Base-by-base conservation (phyloP, 2,113 vertebrate species). In the Cyphomyrus discorhynchus region DNA sequence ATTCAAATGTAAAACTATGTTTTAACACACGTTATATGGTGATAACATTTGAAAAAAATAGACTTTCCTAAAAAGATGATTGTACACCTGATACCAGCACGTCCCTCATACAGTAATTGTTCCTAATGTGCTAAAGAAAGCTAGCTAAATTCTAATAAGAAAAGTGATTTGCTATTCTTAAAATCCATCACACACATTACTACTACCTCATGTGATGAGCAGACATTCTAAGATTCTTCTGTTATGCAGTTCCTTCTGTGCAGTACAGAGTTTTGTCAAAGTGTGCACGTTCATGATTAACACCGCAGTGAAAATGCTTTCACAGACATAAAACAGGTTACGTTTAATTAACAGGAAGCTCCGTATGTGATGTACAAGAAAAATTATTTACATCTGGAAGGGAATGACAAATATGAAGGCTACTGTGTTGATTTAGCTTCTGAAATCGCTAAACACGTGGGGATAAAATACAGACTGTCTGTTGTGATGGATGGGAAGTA, bases 341-440 rank as follows among this genome's bases (percentile, higher is more conserved):
- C 62, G 2, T 70, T 70, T 70, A 31, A 70, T 70, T 70, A 70
- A 70, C 62, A 70, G 98, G 98, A 99, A 97, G 97, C 98, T 90
- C 98, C 98, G 42, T 99, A 99, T 94, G 98, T 99, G 94, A 99
- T 99, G 98, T 98, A 97, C 96, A 99, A 99, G 96, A 98, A 98
- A 97, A 98, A 98, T 94, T 96, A 97, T 96, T 97, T 98, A 93
- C 97, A 97, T 95, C 90, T 97, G 95, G 98, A 98, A 91, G 98
- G 98, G 94, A 99, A 99, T 96, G 98, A 99, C 90, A 97, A 97
- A 95, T 99, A 99, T 95, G 98, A 99, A 97, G 98, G 98, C 95
- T 99, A 99, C 95, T 99, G 98, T 96, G 98, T 99, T 93, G 98
- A 99, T 96, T 97, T 99, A 96, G 98, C 98, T 94, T 97, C 97